Base-by-base conservation (phyloP, 2,888 invertebrate genomes). In the Philaethria dido region DNA sequence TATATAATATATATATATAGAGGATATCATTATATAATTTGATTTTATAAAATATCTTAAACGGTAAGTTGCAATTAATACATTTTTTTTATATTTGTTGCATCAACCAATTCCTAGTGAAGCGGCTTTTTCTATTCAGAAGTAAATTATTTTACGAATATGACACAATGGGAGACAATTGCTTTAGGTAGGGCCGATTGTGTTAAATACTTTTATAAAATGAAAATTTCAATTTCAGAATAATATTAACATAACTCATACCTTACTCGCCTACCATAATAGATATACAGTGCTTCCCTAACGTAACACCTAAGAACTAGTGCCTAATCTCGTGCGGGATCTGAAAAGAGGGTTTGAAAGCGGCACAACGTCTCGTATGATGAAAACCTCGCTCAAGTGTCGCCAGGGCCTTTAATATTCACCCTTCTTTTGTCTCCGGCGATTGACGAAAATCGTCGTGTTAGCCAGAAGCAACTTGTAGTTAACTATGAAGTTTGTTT, bases 301-400 rank as follows among this genome's bases (percentile, higher is more conserved):
- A 70, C 70, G 74, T 77, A 78, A 80, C 83, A 82, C 81, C 81
- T 81, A 84, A 85, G 86, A 87, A 88, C 85, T 86, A 86, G 89
- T 88, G 91, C 91, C 91, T 91, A 92, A 92, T 92, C 92, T 92
- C 85, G 82, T 85, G 77, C 82, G 87, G 87, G 84, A 92, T 92
- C 92, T 92, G 86, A 89, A 92, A 91, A 92, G 81, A 80, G 77
- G 82, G 83, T 80, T 78, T 91, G 87, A 92, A 92, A 87, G 89
- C 82, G 79, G 77, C 79, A 80, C 81, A 80, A 84, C 84, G 89
- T 85, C 85, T 87, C 83, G 86, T 77, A 80, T 91, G 91, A 90
- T 91, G 91, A 89, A 89, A 89, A 90, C 85, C 85, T 76, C 77
- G 78, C 87, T 91, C 80, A 77, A 90, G 90, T 88, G 91, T 87